Percentiles rank a stretch among this genome's conserved stretches.
Conservation (phyloP, 2,113 vertebrate species). For the Piaya cayana region DNA sequence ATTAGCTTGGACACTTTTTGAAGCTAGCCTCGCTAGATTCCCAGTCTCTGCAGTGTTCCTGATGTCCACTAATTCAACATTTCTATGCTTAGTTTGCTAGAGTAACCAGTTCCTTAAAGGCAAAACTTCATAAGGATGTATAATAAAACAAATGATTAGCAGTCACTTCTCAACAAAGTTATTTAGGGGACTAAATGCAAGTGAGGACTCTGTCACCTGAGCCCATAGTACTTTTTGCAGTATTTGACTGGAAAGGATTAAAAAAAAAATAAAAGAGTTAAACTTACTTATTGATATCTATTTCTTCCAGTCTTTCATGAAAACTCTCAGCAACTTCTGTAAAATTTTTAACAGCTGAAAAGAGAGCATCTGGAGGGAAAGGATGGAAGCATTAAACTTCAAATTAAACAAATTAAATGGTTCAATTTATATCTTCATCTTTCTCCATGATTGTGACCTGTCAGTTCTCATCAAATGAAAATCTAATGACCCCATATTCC, state of each 20-base stretch:
- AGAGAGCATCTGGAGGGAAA: slow-evolving; percentile 81
- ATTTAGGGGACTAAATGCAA: not conserved
- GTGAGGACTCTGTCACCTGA: not conserved
- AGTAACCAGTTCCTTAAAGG: not conserved
- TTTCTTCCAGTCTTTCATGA: slow-evolving; percentile 74
- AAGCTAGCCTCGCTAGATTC: not conserved
- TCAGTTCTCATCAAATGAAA: not conserved
- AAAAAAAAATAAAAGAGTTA: not conserved
- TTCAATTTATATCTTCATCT: not conserved
- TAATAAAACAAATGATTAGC: not conserved
- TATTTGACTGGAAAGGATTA: not conserved
- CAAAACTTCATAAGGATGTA: not conserved
- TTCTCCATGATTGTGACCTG: not conserved
- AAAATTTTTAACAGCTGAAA: slow-evolving; percentile 90
- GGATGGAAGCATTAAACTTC: not conserved
- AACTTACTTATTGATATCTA: slow-evolving; percentile 84
- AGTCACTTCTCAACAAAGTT: not conserved
- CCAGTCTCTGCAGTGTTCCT: not conserved
- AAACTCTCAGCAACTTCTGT: slow-evolving; percentile 80
- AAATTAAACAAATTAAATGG: not conserved
- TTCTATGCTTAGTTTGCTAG: not conserved
- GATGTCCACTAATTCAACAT: not conserved
- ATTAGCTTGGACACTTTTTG: not conserved
- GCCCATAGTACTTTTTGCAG: not conserved
- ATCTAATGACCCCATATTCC: not conserved